A percentile compares a stretch with the other conserved stretches of the same genome.
These are phyloP conservation scores for Bombus soroeensis DNA, from an alignment of 1,140 invertebrate genomes.

Conservation along the genomic window DNA sequence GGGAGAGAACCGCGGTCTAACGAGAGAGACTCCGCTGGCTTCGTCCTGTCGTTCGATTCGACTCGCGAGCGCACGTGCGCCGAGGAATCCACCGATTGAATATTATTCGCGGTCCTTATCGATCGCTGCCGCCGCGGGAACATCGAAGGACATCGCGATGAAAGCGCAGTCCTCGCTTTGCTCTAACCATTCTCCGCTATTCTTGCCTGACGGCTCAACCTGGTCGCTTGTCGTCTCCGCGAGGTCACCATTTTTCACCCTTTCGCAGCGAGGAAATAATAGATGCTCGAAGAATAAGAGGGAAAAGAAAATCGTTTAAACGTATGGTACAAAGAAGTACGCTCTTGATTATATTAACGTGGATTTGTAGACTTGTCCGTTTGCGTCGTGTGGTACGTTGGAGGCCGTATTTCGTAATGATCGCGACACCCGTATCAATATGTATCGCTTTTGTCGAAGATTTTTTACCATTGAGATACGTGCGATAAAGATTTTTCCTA, in stretches of 20 bases:
- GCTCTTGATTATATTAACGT: not conserved
- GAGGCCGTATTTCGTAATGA: too few species aligned
- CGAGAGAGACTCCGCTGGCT: slow-evolving; percentile 52
- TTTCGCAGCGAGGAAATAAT: not conserved
- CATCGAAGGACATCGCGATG: slow-evolving; percentile 52
- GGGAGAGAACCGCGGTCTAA: slow-evolving; percentile 42
- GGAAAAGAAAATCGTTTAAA: not conserved
- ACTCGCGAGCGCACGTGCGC: slow-evolving; percentile 48
- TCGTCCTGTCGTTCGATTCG: slow-evolving; percentile 29
- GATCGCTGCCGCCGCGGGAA: slow-evolving; percentile 25
- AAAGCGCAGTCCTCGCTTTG: slow-evolving; percentile 30
- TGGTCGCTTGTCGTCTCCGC: not conserved
- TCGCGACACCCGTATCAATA: too few species aligned
- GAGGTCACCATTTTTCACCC: not conserved
- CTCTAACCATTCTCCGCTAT: not conserved
- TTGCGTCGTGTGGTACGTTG: too few species aligned
- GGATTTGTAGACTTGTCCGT: not conserved
- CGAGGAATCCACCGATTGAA: slow-evolving; percentile 61
- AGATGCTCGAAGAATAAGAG: not conserved
- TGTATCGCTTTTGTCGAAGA: too few species aligned
- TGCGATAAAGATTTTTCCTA: too few species aligned
- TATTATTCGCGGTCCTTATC: slow-evolving; percentile 57
- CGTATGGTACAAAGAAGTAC: not conserved
- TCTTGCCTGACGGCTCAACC: not conserved
- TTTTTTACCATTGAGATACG: too few species aligned